Base-by-base conservation (phyloP, 1,140 invertebrate species). In the Hypsibius dujardini region DNA sequence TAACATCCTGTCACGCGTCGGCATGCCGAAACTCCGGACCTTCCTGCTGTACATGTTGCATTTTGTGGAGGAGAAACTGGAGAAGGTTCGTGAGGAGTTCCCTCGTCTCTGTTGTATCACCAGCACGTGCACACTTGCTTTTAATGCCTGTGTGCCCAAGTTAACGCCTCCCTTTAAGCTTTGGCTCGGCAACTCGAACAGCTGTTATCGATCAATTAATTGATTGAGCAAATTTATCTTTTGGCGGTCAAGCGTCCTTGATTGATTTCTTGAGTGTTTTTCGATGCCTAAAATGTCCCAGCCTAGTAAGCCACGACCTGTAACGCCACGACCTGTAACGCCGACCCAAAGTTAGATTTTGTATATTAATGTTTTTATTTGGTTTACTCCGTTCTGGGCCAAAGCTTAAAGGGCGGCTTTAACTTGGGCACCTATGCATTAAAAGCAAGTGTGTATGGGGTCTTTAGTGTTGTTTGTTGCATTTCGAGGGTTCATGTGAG, bases 1-100 rank as follows among this genome's bases (percentile, higher is more conserved):
- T 28, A 56, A 56, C n/a, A n/a, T 56, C 7, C 7, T 56, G 50
- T n/a, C 7, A n/a, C 50, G 50, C n/a, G 50, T 56, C 50, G 50
- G 50, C 50, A n/a, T 12, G 50, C 7, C 7, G n/a, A 56, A 56
- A n/a, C 50, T 56, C 50, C 50, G n/a, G n/a, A 7, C 7, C 7
- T 56, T 56, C n/a, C n/a, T 12, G 7, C n/a, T 56, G 50, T 56
- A 56, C n/a, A 56, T 56, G 50, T n/a, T 56, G 7, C 50, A n/a
- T 7, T 56, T 56, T 56, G 50, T 56, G 50, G 50, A 56, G n/a
- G 50, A 56, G n/a, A 56, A 56, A 56, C 50, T 56, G n/a, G 50
- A 7, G 7, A 56, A n/a, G 50, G 50, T 56, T 28, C 28, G 28
- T 28, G 28, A 28, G 28, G n/a, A 56, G 7, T 7, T 56, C 50